A percentile compares a stretch with the other conserved stretches of the same genome.
phyloP scores from a whole-genome alignment of 2,113 vertebrate species.

The Trichechus manatus region DNA sequence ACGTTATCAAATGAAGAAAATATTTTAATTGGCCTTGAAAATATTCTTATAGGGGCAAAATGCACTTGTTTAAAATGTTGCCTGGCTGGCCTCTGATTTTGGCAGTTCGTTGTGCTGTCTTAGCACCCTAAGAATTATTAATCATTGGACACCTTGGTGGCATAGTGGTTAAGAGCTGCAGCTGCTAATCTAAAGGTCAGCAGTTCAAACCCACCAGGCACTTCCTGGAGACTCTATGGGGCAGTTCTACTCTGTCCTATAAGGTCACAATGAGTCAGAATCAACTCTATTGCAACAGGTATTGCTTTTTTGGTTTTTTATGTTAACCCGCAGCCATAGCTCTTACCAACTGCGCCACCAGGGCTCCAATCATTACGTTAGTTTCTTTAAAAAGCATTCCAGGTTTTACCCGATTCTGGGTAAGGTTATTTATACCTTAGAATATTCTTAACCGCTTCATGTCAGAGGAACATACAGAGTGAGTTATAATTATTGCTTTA shows the following conservation, averaged over 20 bases:
- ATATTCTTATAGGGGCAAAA: constrained; percentile 73
- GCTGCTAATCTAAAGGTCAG: too few species aligned
- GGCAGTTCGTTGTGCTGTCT: constrained; percentile 26
- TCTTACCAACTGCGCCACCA: too few species aligned
- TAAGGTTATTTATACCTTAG: constrained; percentile 72
- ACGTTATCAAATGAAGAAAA: constrained; percentile 77
- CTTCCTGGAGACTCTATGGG: too few species aligned
- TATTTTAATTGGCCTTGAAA: constrained; percentile 84
- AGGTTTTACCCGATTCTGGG: constrained; percentile 75
- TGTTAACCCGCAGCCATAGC: too few species aligned
- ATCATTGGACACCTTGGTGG: background rate
- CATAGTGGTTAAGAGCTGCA: too few species aligned
- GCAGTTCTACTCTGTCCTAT: too few species aligned
- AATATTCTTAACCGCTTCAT: constrained; percentile 59
- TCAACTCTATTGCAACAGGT: too few species aligned
- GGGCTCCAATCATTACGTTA: background rate
- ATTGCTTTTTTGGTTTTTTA: too few species aligned
- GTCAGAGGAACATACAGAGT: constrained; percentile 75
- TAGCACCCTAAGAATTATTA: constrained; percentile 29
- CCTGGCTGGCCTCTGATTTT: constrained; percentile 36
- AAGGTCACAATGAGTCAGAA: too few species aligned
- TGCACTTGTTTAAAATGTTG: constrained; percentile 75
- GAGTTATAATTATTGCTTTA: constrained; percentile 25
- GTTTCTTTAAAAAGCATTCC: constrained; percentile 73
- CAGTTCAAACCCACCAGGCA: too few species aligned